Evolutionary conservation across 1,140 invertebrate species (phyloP), one percentile per base, ranked within the genome.

Genomic region (Anadara kagoshimensis): DNA sequence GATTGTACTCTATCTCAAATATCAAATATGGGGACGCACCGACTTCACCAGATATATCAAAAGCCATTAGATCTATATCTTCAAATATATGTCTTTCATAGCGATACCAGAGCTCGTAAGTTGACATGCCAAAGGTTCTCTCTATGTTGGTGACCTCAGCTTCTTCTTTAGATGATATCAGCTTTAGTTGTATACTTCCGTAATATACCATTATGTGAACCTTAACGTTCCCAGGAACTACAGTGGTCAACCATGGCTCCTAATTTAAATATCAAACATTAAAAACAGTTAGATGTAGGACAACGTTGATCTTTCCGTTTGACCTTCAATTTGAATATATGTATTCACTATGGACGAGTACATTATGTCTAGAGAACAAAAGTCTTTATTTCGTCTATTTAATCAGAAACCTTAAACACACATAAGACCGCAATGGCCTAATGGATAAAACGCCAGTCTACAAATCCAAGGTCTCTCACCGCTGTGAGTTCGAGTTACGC

Each of bases 11-110:
- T 44, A 86, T 41, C 12, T 70, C 66, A 0, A 86, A n/a, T 41
- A 86, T 78, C 49, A 80, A 81, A 76, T 84, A 86, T 4, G 83
- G 82, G 47, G 75, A 80, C 8, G 81, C 82, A 54, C 85, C 85
- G 0, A 87, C 71, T 62, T 87, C 86, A 16, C 77, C 54, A 69
- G 85, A 83, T 14, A 86, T 68, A 57, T 85, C 84, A 63, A 81
- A 87, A 44, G 79, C 75, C 5, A 78, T 73, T 14, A 83, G 20
- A 66, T 87, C 86, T 12, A 86, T 59, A 64, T 76, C 78, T 62
- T 77, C 71, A 75, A 83, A 86, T 5, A 82, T 75, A 73, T 81
- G 80, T 36, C 78, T 78, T 45, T 86, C 84, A 11, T 76, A 68
- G 22, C 24, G 29, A 18, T 36, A 41, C 22, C 22, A 12, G 26